Evolutionary conservation across 2,888 invertebrate genomes (phyloP).

Genomic region (Pyrocoelia pectoralis): DNA sequence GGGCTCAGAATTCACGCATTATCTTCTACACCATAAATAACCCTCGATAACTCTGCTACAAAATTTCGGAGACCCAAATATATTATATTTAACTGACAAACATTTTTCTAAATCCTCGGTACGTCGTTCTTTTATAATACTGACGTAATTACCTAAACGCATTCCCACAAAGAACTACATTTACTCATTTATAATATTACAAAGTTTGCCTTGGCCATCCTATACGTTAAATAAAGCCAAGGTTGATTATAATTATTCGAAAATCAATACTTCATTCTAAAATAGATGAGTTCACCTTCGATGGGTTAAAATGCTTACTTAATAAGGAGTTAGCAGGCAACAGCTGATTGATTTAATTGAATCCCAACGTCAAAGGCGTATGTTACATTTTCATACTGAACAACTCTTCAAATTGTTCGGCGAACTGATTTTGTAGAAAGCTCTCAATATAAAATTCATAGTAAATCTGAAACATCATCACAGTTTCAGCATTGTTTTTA

Average conservation of each 20-base stretch:
- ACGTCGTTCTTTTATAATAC: not conserved
- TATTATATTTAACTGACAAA: conserved; percentile 20
- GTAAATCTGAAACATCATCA: not conserved
- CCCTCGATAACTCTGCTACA: conserved; percentile 30
- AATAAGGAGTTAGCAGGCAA: conserved; percentile 2
- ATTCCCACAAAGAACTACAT: not conserved
- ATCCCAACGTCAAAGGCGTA: not conserved
- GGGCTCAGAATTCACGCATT: conserved; percentile 33
- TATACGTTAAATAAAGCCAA: not conserved
- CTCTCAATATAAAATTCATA: not conserved
- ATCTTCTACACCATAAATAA: conserved; percentile 35
- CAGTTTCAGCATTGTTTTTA: conserved; percentile 16
- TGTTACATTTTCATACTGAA: too few species aligned
- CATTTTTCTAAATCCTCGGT: conserved; percentile 14
- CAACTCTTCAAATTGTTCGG: too few species aligned
- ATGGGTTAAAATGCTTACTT: not conserved
- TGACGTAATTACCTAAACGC: not conserved
- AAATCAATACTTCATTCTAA: not conserved
- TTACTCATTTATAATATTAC: not conserved
- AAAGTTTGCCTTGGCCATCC: not conserved
- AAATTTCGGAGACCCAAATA: conserved; percentile 21
- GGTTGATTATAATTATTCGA: not conserved
- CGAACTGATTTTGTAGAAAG: not conserved
- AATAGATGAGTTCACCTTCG: not conserved
- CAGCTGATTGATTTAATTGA: conserved; percentile 7